These are phyloP conservation scores for Trachemys scripta DNA, from an alignment of 2,113 vertebrate species.

Conservation along the genomic window DNA sequence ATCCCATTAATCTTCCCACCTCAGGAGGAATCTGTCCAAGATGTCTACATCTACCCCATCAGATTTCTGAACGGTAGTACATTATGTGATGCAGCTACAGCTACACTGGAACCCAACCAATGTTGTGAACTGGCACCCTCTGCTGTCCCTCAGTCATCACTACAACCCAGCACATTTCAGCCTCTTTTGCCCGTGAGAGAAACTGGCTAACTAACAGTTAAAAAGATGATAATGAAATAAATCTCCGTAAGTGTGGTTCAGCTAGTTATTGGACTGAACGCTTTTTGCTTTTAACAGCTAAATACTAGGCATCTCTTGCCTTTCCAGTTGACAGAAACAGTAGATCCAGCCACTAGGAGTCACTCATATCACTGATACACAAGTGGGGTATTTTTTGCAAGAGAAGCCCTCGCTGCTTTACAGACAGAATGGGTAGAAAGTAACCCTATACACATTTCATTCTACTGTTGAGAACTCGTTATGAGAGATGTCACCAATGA, in stretches of 20 bases:
- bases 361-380: not conserved
- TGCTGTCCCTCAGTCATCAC: not conserved
- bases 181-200: not conserved
- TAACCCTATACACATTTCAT: fast-evolving
- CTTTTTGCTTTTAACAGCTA: not conserved
- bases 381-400: not conserved
- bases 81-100: not conserved
- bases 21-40: not conserved
- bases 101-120: not conserved
- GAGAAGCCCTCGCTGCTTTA: not conserved
- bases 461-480: not conserved
- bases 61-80: not conserved
- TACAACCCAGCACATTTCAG: not conserved
- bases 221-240: not conserved
- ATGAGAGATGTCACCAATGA: not conserved
- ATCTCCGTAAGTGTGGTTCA: not conserved
- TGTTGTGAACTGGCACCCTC: not conserved
- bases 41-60: not conserved
- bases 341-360: not conserved
- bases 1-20: not conserved
- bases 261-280: not conserved
- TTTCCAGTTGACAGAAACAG: fast-evolving
- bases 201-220: not conserved
- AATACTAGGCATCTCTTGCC: not conserved
- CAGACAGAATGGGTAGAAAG: not conserved